phyloP scores from a whole-genome alignment of 2,113 vertebrate genomes.

The Taxidea taxus region DNA sequence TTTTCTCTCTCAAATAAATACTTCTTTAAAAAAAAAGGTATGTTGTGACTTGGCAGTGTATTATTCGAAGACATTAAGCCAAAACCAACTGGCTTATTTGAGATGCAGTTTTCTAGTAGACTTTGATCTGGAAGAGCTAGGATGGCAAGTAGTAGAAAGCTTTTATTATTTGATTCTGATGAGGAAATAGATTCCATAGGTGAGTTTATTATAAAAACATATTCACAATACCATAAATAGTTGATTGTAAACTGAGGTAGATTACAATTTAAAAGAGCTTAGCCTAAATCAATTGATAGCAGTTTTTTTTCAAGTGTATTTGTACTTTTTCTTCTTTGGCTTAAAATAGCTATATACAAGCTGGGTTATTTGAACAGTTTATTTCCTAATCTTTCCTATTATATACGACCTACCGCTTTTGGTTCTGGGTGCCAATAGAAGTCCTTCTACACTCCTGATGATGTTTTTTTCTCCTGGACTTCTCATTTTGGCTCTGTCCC shows the following conservation, averaged over 20 bases:
- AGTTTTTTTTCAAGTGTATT: not conserved
- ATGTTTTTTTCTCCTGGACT: not conserved
- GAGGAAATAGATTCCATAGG: not conserved
- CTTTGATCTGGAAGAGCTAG: not conserved
- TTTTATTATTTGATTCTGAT: not conserved
- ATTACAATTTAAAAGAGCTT: not conserved
- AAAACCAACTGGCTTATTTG: not conserved
- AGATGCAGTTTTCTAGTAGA: not conserved
- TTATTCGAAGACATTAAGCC: not conserved
- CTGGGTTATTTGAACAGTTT: not conserved
- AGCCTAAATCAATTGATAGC: not conserved
- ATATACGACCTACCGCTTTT: not conserved
- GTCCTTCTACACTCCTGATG: not conserved
- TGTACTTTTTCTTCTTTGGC: not conserved
- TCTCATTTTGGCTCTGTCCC: not conserved
- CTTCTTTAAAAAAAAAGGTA: not conserved
- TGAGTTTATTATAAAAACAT: not conserved
- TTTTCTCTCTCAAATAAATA: not conserved
- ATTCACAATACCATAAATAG: not conserved
- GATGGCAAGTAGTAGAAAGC: not conserved
- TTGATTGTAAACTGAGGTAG: not conserved
- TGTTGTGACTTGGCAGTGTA: not conserved
- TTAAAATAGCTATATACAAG: not conserved
- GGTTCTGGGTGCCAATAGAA: not conserved
- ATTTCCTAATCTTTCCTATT: not conserved